A percentile compares a stretch with the other conserved stretches of the same genome.
phyloP scores from a whole-genome alignment of 2,888 invertebrate species.

The Drosophila flavopinicola region DNA sequence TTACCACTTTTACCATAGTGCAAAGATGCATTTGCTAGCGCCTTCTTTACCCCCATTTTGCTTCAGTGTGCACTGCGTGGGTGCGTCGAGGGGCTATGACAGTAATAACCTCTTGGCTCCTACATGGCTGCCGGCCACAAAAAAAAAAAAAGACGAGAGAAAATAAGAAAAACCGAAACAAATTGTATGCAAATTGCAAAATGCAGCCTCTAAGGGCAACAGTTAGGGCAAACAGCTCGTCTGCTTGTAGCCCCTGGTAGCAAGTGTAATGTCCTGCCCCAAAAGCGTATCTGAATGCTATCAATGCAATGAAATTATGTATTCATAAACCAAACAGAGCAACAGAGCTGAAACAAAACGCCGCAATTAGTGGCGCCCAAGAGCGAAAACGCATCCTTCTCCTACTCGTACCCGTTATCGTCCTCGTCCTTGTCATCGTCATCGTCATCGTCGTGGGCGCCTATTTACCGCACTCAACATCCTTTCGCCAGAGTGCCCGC shows the following conservation, averaged over 20 bases:
- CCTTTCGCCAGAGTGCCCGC: constrained; percentile 15
- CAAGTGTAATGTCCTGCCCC: constrained; percentile 16
- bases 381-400: constrained; percentile 62
- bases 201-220: constrained; percentile 38
- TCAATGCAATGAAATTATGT: constrained; percentile 38
- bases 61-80: constrained; percentile 44
- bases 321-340: constrained; percentile 32
- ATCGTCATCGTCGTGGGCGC: constrained; percentile 42
- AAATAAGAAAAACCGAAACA: constrained; percentile 29
- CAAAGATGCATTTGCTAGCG: not conserved
- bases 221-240: constrained; percentile 1
- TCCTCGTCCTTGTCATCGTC: not conserved
- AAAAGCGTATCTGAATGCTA: constrained; percentile 24
- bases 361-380: constrained; percentile 73
- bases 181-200: constrained; percentile 66
- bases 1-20: not conserved
- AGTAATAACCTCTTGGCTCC: constrained; percentile 75
- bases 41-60: not conserved
- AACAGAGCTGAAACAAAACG: constrained; percentile 42
- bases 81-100: constrained; percentile 67
- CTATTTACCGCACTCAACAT: constrained; percentile 51
- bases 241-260: not conserved
- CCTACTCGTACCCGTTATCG: constrained; percentile 2
- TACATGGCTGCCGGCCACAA: constrained; percentile 50
- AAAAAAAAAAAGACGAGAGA: constrained; percentile 23